Evolutionary conservation across 2,797 vertebrate genomes (phyloP).

Genomic region (Aplochiton taeniatus): DNA sequence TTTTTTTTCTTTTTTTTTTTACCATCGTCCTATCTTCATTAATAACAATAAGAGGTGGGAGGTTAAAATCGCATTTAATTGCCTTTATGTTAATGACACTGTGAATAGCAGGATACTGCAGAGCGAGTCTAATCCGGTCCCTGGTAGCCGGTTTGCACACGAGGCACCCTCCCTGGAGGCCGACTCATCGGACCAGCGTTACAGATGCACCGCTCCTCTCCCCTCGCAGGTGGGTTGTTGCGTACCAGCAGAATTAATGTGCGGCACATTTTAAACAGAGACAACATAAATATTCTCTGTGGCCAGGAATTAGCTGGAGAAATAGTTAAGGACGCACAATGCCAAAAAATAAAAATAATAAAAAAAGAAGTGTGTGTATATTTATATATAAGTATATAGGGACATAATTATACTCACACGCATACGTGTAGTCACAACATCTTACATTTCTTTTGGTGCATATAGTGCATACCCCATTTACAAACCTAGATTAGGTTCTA

Average conservation of each 20-base stretch:
- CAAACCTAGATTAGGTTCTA: constrained; percentile 53
- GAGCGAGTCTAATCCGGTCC: constrained; percentile 93
- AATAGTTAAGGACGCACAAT: constrained; percentile 74
- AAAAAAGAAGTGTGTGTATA: constrained; percentile 3
- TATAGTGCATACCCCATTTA: constrained; percentile 49
- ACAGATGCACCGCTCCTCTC: constrained; percentile 78
- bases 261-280: constrained; percentile 85
- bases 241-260: constrained; percentile 98
- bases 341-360: too few species aligned
- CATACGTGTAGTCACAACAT: constrained; percentile 19
- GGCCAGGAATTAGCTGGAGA: constrained; percentile 92
- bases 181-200: constrained; percentile 95
- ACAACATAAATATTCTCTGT: constrained; percentile 84
- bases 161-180: constrained; percentile 92
- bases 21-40: constrained; percentile 87
- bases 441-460: neutral
- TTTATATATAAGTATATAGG: constrained; percentile 10
- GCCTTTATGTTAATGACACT: constrained; percentile 99
- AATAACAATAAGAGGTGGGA: constrained; percentile 99
- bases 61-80: constrained; percentile 99
- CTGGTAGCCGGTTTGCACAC: constrained; percentile 86
- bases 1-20: constrained; percentile 55
- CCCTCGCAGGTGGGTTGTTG: constrained; percentile 86
- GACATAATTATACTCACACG: constrained; percentile 13
- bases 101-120: constrained; percentile 88